A percentile compares a stretch with the other conserved stretches of the same genome.
Evolutionary conservation across 2,888 invertebrate genomes (phyloP).

Genomic region (Dryocosmus kuriphilus): DNA sequence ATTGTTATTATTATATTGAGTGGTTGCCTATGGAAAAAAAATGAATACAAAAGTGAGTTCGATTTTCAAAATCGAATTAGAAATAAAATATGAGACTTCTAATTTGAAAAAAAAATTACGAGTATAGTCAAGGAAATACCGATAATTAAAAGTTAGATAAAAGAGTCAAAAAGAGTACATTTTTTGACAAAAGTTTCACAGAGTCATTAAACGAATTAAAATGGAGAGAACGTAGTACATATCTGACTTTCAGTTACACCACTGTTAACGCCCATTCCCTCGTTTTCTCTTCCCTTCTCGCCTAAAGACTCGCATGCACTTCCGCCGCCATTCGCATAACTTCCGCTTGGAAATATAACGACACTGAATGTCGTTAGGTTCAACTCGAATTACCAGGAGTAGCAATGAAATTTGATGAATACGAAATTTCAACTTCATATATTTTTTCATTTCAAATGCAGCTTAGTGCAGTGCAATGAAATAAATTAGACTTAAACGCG

Average conservation of each 20-base stretch:
- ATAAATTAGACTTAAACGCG: neutral
- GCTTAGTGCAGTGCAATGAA: neutral
- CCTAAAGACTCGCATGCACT: conserved; percentile 34
- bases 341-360: conserved; percentile 30
- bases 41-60: no score
- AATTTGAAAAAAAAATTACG: no score
- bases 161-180: neutral
- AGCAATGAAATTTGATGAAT: conserved; percentile 17
- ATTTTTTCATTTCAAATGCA: neutral
- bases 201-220: conserved; percentile 38
- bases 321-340: conserved; percentile 31
- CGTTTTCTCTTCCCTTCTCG: conserved; percentile 37
- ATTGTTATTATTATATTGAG: no score
- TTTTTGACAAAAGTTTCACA: conserved; percentile 21
- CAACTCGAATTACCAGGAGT: conserved; percentile 24
- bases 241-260: conserved; percentile 14
- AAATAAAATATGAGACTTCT: no score
- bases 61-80: no score
- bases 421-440: conserved; percentile 9
- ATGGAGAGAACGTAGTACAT: conserved; percentile 9
- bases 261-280: conserved; percentile 25
- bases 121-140: neutral
- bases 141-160: conserved; percentile 3
- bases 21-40: no score
- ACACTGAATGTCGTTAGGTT: conserved; percentile 25